These are phyloP conservation scores for Percina caprodes DNA, from an alignment of 2,113 vertebrate species.

Conservation along the genomic window DNA sequence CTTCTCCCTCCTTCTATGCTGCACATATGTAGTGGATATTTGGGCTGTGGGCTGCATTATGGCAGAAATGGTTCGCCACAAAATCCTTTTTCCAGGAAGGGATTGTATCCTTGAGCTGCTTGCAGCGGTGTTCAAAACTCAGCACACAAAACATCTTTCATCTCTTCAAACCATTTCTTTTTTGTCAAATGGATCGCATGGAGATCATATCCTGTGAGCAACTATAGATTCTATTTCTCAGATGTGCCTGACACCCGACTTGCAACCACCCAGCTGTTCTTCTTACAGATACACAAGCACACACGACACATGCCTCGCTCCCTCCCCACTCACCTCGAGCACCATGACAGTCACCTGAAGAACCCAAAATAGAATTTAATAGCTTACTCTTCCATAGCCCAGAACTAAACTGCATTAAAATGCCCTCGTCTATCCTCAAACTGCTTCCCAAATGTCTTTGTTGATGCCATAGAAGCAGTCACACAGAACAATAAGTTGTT, in stretches of 20 bases:
- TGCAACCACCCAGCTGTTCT: slow-evolving; percentile 43
- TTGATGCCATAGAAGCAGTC: neutral
- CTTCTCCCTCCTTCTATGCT: slow-evolving; percentile 90
- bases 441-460: slow-evolving; percentile 13
- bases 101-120: slow-evolving; percentile 90
- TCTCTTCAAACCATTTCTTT: slow-evolving; percentile 8
- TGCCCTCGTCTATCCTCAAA: slow-evolving; percentile 21
- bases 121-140: slow-evolving; percentile 66
- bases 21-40: slow-evolving; percentile 96
- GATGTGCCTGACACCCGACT: slow-evolving; percentile 38
- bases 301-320: neutral
- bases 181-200: slow-evolving; percentile 11
- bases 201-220: slow-evolving; percentile 37
- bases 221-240: slow-evolving; percentile 50
- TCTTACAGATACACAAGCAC: slow-evolving; percentile 22
- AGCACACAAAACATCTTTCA: slow-evolving; percentile 14
- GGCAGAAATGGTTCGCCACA: slow-evolving; percentile 94
- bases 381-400: slow-evolving; percentile 45
- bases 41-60: slow-evolving; percentile 99
- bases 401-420: slow-evolving; percentile 22
- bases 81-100: slow-evolving; percentile 91
- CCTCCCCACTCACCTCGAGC: slow-evolving; percentile 31
- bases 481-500: neutral
- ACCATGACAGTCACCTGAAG: slow-evolving; percentile 37
- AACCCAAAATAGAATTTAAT: slow-evolving; percentile 59